A percentile compares a stretch with the other conserved stretches of the same genome.
Conservation (phyloP, 2,888 invertebrate species). For the Thereva unica region DNA sequence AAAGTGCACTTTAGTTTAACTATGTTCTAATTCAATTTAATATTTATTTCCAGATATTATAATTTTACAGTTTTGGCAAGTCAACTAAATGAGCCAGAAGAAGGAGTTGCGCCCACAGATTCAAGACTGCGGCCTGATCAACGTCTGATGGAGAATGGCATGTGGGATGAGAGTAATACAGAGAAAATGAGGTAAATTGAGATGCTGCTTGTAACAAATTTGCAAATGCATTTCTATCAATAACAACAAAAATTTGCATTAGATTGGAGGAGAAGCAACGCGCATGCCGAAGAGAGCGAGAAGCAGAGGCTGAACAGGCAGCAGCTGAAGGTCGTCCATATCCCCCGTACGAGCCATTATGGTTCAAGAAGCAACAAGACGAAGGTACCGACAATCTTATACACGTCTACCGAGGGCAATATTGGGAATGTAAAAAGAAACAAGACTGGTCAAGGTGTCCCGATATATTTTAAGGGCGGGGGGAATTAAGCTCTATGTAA, state of each 20-base stretch:
- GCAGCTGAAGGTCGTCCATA: constrained; percentile 68
- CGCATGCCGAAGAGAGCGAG: constrained; percentile 73
- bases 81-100: constrained; percentile 94
- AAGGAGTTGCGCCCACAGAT: constrained; percentile 93
- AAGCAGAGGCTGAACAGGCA: constrained; percentile 76
- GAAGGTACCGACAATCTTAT: constrained; percentile 67
- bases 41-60: constrained; percentile 68
- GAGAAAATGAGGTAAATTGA: constrained; percentile 68
- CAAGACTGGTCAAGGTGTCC: constrained; percentile 92
- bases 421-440: constrained; percentile 90
- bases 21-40: background rate
- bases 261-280: constrained; percentile 96
- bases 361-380: constrained; percentile 88
- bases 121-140: constrained; percentile 93
- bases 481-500: too few relatives aligned
- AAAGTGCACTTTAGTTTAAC: too few relatives aligned
- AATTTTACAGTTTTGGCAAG: constrained; percentile 94
- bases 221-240: constrained; percentile 1
- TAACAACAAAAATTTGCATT: too few relatives aligned
- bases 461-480: constrained; percentile 69
- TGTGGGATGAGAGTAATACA: constrained; percentile 87
- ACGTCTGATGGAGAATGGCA: constrained; percentile 93
- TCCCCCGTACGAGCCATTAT: constrained; percentile 76
- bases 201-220: background rate
- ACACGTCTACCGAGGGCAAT: constrained; percentile 84